These are phyloP conservation scores for Lepidocyrtoides sp. DNA, from an alignment of 2,888 invertebrate species.

Conservation along the genomic window DNA sequence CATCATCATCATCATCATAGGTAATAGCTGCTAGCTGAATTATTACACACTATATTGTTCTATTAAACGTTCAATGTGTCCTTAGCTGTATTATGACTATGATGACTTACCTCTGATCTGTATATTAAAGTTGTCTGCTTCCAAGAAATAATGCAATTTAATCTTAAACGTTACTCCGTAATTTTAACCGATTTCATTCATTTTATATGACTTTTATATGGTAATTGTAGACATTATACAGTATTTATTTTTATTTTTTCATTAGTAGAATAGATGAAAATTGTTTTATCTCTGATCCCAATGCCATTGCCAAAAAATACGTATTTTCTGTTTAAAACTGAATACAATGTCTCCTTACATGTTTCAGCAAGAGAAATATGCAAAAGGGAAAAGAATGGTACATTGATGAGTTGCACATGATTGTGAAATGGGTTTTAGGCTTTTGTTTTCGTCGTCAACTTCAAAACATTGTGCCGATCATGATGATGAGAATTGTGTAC, in stretches of 20 bases:
- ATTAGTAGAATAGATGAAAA: neutral
- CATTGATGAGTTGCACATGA: constrained; percentile 13
- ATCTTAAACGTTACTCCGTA: neutral
- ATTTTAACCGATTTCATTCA: neutral
- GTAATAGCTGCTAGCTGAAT: neutral
- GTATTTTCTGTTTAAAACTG: neutral
- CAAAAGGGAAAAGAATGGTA: neutral
- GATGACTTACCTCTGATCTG: neutral
- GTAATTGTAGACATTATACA: too few species aligned
- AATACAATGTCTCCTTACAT: neutral
- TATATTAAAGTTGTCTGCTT: neutral
- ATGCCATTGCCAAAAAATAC: constrained; percentile 68
- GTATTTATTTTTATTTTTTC: neutral
- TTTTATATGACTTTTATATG: too few species aligned
- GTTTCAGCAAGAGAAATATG: neutral
- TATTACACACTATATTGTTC: neutral
- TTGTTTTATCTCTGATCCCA: neutral
- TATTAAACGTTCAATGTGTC: neutral
- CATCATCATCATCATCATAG: too few species aligned
- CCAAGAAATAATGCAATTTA: too few species aligned
- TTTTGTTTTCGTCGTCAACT: neutral
- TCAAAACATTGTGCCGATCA: neutral
- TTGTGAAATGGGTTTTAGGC: neutral
- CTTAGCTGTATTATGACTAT: neutral
- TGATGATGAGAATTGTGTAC: neutral